Conservation (phyloP, 2,797 vertebrate genomes). For the Bothrops alternatus region DNA sequence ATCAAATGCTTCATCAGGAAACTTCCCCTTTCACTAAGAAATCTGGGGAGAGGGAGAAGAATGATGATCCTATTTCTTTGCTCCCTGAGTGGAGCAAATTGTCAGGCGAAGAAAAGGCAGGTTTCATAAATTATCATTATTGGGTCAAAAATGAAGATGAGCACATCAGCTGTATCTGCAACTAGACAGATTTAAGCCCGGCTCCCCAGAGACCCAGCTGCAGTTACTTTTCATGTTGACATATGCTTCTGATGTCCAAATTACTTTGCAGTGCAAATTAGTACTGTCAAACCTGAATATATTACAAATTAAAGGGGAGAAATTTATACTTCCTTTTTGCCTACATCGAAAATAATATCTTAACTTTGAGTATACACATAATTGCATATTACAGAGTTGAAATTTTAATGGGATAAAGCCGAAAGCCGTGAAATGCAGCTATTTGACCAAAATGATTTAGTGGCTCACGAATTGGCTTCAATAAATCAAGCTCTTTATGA, state of each 20-base stretch:
- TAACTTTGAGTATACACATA: constrained; percentile 39
- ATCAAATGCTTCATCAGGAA: not conserved
- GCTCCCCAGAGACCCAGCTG: constrained; percentile 39
- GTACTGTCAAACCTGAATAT: constrained; percentile 52
- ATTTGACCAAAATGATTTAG: constrained; percentile 28
- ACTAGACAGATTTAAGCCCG: constrained; percentile 31
- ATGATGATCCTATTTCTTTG: constrained; percentile 1
- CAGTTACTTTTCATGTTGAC: constrained; percentile 40
- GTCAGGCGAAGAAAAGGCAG: not conserved
- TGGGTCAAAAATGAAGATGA: constrained; percentile 25
- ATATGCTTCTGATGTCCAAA: constrained; percentile 40
- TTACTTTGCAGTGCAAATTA: constrained; percentile 45
- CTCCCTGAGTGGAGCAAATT: not conserved
- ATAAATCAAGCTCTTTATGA: constrained; percentile 21
- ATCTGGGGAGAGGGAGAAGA: not conserved
- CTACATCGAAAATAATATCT: constrained; percentile 44
- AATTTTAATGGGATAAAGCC: constrained; percentile 40
- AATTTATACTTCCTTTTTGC: constrained; percentile 30
- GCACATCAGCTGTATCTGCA: constrained; percentile 29
- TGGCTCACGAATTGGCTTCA: constrained; percentile 10
- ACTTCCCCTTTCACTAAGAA: not conserved
- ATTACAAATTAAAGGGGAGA: constrained; percentile 59
- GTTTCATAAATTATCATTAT: constrained; percentile 3
- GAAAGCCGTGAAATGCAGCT: constrained; percentile 25
- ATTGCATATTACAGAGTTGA: constrained; percentile 41